Evolutionary conservation across 2,888 invertebrate genomes (phyloP).

Genomic region (Alentia gelatinosa): DNA sequence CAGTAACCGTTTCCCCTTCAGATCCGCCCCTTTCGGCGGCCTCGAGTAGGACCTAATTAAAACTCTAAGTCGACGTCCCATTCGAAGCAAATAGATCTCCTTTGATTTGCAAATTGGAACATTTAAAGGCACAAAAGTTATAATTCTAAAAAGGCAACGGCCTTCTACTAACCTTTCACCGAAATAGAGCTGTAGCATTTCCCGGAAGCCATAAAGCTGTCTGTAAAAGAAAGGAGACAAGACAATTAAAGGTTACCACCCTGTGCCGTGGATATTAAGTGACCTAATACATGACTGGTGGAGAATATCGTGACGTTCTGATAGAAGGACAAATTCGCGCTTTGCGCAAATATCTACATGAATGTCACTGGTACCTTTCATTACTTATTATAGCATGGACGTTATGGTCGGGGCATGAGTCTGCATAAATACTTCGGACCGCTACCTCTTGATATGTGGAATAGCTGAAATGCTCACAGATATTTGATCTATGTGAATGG

Average conservation of each 20-base stretch:
- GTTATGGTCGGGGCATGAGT: neutral
- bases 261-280: too few species aligned
- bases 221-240: neutral
- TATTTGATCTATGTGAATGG: too few species aligned
- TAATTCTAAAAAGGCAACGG: too few species aligned
- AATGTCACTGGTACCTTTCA: neutral
- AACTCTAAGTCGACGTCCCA: neutral
- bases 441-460: too few species aligned
- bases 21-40: neutral
- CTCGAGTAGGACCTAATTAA: neutral
- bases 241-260: neutral
- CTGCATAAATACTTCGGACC: too few species aligned
- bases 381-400: neutral
- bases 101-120: neutral
- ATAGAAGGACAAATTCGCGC: too few species aligned
- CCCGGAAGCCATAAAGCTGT: neutral
- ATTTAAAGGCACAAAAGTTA: neutral
- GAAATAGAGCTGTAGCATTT: neutral
- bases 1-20: neutral
- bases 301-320: too few species aligned
- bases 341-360: neutral
- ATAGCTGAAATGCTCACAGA: too few species aligned
- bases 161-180: neutral
- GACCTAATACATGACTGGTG: too few species aligned
- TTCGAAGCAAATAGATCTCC: neutral